A percentile compares a stretch with the other conserved stretches of the same genome.
Conservation (phyloP, 2,888 invertebrate species). For the Marasmarcha lunaedactyla region DNA sequence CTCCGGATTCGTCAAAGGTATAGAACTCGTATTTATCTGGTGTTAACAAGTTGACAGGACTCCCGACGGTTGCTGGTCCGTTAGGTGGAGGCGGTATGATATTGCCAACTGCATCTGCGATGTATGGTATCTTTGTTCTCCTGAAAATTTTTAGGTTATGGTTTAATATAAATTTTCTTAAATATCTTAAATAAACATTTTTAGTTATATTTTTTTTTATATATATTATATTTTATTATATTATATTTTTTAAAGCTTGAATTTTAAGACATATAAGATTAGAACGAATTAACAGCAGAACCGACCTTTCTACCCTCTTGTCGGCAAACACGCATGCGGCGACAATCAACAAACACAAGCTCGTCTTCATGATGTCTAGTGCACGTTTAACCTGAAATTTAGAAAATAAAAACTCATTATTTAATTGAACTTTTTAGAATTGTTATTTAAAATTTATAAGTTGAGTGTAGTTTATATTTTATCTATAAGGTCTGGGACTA, state of each 20-base stretch:
- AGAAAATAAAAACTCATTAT: constrained; percentile 8
- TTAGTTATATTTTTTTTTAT: background rate
- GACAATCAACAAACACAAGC: constrained; percentile 32
- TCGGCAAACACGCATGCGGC: constrained; percentile 32
- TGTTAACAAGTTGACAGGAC: constrained; percentile 82
- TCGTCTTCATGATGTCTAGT: constrained; percentile 36
- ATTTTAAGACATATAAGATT: no score
- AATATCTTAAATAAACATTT: background rate
- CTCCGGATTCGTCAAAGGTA: constrained; percentile 86
- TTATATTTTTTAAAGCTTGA: constrained; percentile 4
- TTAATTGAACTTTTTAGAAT: background rate
- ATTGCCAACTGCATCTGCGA: constrained; percentile 77
- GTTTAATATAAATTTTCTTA: background rate
- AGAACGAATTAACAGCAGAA: no score
- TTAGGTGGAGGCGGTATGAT: constrained; percentile 74
- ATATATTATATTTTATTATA: background rate
- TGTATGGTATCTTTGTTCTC: constrained; percentile 62
- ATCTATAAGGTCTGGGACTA: no score
- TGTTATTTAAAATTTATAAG: no score
- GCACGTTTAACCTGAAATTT: constrained; percentile 40
- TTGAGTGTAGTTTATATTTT: no score
- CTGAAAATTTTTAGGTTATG: no score
- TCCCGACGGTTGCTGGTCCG: constrained; percentile 75
- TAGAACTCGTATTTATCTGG: constrained; percentile 90
- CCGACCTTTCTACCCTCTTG: constrained; percentile 42